phyloP scores from a whole-genome alignment of 1,140 invertebrate species.

The Leptinotarsa defecta region DNA sequence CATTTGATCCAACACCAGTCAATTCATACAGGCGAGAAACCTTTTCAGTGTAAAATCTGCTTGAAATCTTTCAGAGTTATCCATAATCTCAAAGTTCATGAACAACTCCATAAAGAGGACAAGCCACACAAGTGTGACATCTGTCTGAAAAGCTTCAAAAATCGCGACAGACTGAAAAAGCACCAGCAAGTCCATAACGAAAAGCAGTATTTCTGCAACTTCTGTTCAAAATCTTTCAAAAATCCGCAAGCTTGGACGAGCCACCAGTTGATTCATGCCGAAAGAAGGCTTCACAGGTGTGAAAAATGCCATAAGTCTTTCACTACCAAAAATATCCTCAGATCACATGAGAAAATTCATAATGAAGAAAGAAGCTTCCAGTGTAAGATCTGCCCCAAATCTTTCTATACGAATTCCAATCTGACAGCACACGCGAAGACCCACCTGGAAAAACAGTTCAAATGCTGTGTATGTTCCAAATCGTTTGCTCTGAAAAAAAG shows the following conservation, averaged over 20 bases:
- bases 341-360: not conserved
- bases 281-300: too few relatives aligned
- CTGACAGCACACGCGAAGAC: slow-evolving; percentile 8
- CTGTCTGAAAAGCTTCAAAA: too few relatives aligned
- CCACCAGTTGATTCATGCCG: not conserved
- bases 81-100: not conserved
- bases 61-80: not conserved
- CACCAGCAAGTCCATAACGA: not conserved
- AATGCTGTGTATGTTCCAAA: too few relatives aligned
- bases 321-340: too few relatives aligned
- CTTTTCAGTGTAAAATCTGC: too few relatives aligned
- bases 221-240: slow-evolving; percentile 6
- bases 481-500: too few relatives aligned
- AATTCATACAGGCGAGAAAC: too few relatives aligned
- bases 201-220: not conserved
- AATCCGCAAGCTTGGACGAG: not conserved
- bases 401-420: not conserved
- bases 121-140: not conserved
- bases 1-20: too few relatives aligned
- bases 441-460: not conserved
- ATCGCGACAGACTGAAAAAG: too few relatives aligned
- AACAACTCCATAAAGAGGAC: not conserved
- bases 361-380: not conserved
- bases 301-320: too few relatives aligned
- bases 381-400: slow-evolving; percentile 6